phyloP scores from a whole-genome alignment of 2,888 invertebrate species.

The Lottia gigantea region DNA sequence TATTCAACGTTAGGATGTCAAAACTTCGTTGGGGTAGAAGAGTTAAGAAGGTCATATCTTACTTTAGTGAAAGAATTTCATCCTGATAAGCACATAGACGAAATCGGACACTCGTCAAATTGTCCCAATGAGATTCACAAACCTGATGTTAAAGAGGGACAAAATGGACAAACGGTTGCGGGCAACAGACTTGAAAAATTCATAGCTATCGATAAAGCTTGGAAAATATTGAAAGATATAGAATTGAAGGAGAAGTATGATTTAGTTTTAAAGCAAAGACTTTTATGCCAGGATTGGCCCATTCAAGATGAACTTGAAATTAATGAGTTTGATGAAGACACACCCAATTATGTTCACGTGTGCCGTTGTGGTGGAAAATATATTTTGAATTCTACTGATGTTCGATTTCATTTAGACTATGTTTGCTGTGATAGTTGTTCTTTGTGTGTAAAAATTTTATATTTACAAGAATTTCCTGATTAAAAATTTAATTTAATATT shows the following conservation, averaged over 20 bases:
- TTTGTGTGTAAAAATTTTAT: conserved; percentile 47
- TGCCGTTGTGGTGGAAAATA: conserved; percentile 60
- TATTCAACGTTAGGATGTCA: conserved; percentile 41
- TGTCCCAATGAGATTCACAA: neutral
- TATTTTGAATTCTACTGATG: conserved; percentile 42
- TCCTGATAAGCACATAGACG: conserved; percentile 40
- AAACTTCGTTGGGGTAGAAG: conserved; percentile 32
- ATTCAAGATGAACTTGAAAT: conserved; percentile 56
- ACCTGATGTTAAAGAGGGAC: neutral
- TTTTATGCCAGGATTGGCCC: conserved; percentile 52
- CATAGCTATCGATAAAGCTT: conserved; percentile 48
- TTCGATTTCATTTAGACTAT: conserved; percentile 47
- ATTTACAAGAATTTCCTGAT: conserved; percentile 24
- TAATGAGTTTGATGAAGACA: conserved; percentile 43
- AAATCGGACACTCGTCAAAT: neutral
- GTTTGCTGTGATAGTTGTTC: conserved; percentile 61
- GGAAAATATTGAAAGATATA: conserved; percentile 53
- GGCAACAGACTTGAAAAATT: conserved; percentile 34
- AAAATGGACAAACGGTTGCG: neutral
- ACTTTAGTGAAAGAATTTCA: conserved; percentile 42
- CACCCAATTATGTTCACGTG: conserved; percentile 29
- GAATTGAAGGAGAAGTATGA: conserved; percentile 50
- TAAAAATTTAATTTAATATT: neutral
- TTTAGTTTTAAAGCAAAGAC: conserved; percentile 50
- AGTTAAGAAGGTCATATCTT: conserved; percentile 43